These are phyloP conservation scores for Eulemur coronatus DNA, from an alignment of 2,797 vertebrate species.

Conservation along the genomic window DNA sequence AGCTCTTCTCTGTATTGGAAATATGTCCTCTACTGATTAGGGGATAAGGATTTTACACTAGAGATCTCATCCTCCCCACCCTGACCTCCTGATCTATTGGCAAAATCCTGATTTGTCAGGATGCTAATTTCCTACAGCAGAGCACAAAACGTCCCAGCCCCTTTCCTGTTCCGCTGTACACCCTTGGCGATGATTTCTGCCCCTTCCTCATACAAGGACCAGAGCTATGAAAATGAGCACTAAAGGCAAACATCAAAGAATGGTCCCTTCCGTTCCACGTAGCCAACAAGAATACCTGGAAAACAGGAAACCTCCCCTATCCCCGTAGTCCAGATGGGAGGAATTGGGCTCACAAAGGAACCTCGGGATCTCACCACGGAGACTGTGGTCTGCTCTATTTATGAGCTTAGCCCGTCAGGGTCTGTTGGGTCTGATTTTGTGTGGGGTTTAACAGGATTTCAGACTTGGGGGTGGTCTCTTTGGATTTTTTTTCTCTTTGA, in stretches of 20 bases:
- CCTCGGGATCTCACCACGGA: slow-evolving; percentile 47
- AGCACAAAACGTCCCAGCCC: not conserved
- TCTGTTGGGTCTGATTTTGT: slow-evolving; percentile 83
- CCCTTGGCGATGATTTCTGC: not conserved
- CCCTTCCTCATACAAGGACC: not conserved
- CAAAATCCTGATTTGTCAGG: not conserved
- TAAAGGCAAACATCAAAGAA: not conserved
- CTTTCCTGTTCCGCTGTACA: not conserved
- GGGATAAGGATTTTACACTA: not conserved
- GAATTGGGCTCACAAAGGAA: not conserved
- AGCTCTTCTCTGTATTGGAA: not conserved
- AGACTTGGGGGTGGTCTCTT: slow-evolving; percentile 79
- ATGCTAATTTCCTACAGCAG: not conserved
- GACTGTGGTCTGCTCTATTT: slow-evolving; percentile 44
- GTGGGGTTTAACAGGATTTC: slow-evolving; percentile 83
- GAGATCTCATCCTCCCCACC: not conserved
- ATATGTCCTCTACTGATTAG: not conserved
- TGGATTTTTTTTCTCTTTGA: slow-evolving; percentile 68
- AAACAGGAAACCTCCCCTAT: slow-evolving; percentile 10
- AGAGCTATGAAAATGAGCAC: not conserved
- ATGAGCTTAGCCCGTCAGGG: slow-evolving; percentile 76
- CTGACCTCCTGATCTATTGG: not conserved
- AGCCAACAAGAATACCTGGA: not conserved
- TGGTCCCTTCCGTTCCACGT: not conserved
- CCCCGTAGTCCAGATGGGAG: not conserved